These are phyloP conservation scores for Trematomus bernacchii DNA, from an alignment of 2,797 vertebrate genomes.

Conservation along the genomic window DNA sequence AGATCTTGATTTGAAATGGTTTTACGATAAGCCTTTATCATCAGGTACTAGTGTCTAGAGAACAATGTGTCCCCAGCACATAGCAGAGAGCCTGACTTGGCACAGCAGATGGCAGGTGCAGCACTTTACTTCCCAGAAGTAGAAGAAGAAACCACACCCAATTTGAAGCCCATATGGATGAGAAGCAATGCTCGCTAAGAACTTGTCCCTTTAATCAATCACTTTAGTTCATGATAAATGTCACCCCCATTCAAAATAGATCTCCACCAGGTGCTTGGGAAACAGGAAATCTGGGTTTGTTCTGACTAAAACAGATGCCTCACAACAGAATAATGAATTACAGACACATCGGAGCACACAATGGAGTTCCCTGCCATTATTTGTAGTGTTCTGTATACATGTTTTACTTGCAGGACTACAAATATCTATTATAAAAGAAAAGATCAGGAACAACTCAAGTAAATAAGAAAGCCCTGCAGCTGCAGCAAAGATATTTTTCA, in stretches of 20 bases:
- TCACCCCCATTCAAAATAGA: conserved; percentile 58
- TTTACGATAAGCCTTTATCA: conserved; percentile 30
- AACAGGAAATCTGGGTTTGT: conserved; percentile 56
- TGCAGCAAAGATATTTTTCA: conserved; percentile 20
- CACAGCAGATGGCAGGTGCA: conserved; percentile 71
- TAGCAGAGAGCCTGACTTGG: conserved; percentile 49
- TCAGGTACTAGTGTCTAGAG: conserved; percentile 30
- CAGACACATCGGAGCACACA: conserved; percentile 13
- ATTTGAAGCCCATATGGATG: conserved; percentile 58
- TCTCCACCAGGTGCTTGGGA: conserved; percentile 42
- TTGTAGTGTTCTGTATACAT: not conserved
- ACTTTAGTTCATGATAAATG: conserved; percentile 62
- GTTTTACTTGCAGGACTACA: conserved; percentile 29
- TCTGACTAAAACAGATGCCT: conserved; percentile 57
- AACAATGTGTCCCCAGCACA: conserved; percentile 44
- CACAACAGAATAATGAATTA: conserved; percentile 48
- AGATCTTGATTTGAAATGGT: conserved; percentile 11
- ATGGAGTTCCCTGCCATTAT: conserved; percentile 23
- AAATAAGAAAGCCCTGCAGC: conserved; percentile 23
- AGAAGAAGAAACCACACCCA: conserved; percentile 51
- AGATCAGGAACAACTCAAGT: not conserved
- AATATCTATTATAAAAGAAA: conserved; percentile 32
- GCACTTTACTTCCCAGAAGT: conserved; percentile 51
- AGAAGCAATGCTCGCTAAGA: conserved; percentile 51
- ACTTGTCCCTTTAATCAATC: conserved; percentile 73